A percentile compares a stretch with the other conserved stretches of the same genome.
phyloP scores from a whole-genome alignment of 2,113 vertebrate genomes.

The Cisticola juncidis region DNA sequence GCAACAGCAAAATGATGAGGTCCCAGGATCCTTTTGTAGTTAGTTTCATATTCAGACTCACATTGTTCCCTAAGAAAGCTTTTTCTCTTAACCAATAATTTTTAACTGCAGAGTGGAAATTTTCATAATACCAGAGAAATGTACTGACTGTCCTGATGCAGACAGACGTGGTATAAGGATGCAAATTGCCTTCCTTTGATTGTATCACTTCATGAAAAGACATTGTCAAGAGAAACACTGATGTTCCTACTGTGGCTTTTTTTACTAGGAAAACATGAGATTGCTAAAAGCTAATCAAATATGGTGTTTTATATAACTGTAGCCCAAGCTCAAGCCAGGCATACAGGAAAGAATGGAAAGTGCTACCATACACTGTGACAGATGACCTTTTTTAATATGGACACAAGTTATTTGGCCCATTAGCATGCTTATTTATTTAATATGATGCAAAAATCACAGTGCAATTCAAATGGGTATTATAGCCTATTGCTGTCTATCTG shows the following conservation, averaged over 20 bases:
- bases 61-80: not conserved
- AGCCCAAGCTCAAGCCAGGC: not conserved
- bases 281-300: not conserved
- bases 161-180: not conserved
- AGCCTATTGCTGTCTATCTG: not conserved
- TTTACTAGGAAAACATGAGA: not conserved
- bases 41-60: not conserved
- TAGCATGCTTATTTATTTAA: not conserved
- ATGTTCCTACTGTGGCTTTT: not conserved
- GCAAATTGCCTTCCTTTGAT: not conserved
- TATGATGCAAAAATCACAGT: not conserved
- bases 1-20: not conserved
- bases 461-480: not conserved
- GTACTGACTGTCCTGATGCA: not conserved
- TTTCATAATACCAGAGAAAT: not conserved
- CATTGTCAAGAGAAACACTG: not conserved
- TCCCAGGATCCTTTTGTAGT: not conserved
- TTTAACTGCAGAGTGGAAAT: not conserved
- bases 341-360: not conserved
- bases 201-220: not conserved
- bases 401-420: not conserved
- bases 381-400: not conserved
- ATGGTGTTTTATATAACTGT: not conserved
- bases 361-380: not conserved
- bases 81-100: not conserved